phyloP scores from a whole-genome alignment of 2,888 invertebrate species.

The Lordiphosa fenestrarum region DNA sequence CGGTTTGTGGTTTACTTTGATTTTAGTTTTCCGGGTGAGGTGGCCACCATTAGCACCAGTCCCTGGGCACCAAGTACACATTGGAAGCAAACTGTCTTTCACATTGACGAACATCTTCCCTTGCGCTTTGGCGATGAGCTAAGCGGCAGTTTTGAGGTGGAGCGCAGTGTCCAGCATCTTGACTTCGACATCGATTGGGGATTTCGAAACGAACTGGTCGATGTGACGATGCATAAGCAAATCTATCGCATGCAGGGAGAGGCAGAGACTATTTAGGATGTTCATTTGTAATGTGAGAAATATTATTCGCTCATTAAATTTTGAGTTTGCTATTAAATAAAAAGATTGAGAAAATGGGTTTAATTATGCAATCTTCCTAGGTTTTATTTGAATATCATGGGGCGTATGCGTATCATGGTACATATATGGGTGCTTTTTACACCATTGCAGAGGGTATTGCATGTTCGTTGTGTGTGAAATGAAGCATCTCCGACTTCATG shows the following conservation, averaged over 20 bases:
- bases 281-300: too few species aligned
- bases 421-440: too few species aligned
- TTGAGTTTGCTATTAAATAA: too few species aligned
- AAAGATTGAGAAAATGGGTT: too few species aligned
- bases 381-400: too few species aligned
- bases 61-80: constrained; percentile 31
- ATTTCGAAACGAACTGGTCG: constrained; percentile 23
- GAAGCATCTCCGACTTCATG: too few species aligned
- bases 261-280: neutral
- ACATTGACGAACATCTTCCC: constrained; percentile 37
- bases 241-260: constrained; percentile 43
- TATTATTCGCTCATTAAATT: too few species aligned
- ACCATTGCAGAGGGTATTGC: too few species aligned
- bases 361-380: too few species aligned
- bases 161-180: constrained; percentile 17
- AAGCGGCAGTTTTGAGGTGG: constrained; percentile 22
- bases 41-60: constrained; percentile 19
- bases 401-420: too few species aligned
- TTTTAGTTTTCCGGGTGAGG: constrained; percentile 17
- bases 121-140: constrained; percentile 20
- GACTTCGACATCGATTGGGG: constrained; percentile 49
- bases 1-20: constrained; percentile 46
- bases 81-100: constrained; percentile 46
- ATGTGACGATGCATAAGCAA: constrained; percentile 28
- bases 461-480: too few species aligned